These are phyloP conservation scores for Pristionchus maxplancki DNA, from an alignment of 2,888 invertebrate species.

Conservation along the genomic window DNA sequence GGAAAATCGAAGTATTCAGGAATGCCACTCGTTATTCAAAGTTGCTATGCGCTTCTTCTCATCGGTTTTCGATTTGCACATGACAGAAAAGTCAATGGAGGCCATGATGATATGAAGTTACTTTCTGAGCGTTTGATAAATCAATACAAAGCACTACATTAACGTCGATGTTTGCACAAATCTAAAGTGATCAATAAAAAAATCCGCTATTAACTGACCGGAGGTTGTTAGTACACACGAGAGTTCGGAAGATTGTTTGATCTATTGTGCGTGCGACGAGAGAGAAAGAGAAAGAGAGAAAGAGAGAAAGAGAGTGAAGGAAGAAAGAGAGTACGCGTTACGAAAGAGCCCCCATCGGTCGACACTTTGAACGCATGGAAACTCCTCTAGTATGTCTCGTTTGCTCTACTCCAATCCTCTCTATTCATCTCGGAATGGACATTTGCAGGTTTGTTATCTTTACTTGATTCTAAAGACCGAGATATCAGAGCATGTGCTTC, in stretches of 20 bases:
- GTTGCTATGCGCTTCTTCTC: neutral
- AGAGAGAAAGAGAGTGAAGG: neutral
- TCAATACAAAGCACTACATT: no score
- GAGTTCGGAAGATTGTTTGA: neutral
- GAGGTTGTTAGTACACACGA: no score
- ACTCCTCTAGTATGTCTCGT: neutral
- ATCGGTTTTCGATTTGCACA: neutral
- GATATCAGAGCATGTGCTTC: neutral
- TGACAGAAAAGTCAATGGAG: neutral
- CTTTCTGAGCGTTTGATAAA: neutral
- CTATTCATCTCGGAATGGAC: slow-evolving; percentile 23
- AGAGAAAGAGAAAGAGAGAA: neutral
- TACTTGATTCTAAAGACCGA: neutral
- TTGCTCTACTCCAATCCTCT: neutral
- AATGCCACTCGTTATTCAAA: neutral
- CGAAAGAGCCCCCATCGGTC: neutral
- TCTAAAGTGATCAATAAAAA: no score
- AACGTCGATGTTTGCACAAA: no score
- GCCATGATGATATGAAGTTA: neutral
- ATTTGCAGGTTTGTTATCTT: neutral
- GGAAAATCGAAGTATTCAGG: neutral
- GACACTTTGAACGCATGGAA: neutral
- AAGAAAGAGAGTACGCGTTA: neutral
- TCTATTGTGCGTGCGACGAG: neutral
- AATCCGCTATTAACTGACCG: no score